Conservation (phyloP, 2,888 invertebrate species). For the Tetanocera ferruginea region DNA sequence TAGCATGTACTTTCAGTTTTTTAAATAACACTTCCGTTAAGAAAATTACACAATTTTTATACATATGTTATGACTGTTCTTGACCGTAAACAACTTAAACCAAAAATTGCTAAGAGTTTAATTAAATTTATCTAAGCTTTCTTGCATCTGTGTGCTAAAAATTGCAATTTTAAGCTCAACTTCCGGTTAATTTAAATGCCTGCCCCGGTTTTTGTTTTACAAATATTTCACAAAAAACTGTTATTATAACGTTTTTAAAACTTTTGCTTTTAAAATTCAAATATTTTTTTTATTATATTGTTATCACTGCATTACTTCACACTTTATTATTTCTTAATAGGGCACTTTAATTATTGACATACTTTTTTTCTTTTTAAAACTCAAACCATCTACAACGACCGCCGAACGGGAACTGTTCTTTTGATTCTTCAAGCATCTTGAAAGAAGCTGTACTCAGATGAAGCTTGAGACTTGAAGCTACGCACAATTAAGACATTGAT, state of each 20-base stretch:
- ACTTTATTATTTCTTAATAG: background rate
- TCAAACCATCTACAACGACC: conserved; percentile 49
- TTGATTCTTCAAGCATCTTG: background rate
- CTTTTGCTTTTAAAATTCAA: background rate
- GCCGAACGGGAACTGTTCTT: conserved; percentile 54
- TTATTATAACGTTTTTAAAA: background rate
- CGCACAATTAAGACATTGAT: background rate
- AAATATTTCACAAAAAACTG: background rate
- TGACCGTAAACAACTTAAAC: too few species aligned
- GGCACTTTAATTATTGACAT: conserved; percentile 27
- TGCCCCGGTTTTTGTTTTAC: too few species aligned
- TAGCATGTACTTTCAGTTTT: background rate
- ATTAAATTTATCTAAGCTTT: too few species aligned
- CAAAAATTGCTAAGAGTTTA: too few species aligned
- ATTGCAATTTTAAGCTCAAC: too few species aligned
- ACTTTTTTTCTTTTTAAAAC: conserved; percentile 40
- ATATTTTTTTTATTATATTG: background rate
- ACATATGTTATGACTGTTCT: background rate
- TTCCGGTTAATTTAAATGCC: too few species aligned
- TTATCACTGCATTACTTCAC: background rate
- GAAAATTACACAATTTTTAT: background rate
- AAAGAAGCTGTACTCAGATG: background rate
- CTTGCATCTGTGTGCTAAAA: too few species aligned
- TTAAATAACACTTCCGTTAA: conserved; percentile 46
- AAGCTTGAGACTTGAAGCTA: background rate